Conservation (phyloP, 2,888 invertebrate species). For the Alitta virens region DNA sequence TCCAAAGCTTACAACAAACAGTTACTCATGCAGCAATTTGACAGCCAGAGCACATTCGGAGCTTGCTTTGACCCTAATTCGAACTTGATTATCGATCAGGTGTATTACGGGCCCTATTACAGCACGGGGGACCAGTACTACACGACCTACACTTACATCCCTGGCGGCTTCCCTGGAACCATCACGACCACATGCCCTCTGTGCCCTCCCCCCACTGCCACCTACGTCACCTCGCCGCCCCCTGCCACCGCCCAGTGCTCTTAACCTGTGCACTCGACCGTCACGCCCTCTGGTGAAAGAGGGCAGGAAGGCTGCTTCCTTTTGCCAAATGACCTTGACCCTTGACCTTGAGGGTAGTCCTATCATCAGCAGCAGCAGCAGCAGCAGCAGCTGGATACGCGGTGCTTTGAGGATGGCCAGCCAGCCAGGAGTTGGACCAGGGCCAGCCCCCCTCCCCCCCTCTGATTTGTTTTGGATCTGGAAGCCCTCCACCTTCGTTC, state of each 20-base stretch:
- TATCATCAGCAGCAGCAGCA: no score
- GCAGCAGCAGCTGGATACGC: no score
- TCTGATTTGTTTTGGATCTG: no score
- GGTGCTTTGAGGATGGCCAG: no score
- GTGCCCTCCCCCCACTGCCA: conserved; percentile 20
- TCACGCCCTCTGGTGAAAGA: not conserved
- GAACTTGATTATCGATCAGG: conserved; percentile 53
- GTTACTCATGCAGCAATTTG: conserved; percentile 50
- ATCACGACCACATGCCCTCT: conserved; percentile 16
- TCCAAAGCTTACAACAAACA: conserved; percentile 58
- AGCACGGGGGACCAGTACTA: conserved; percentile 25
- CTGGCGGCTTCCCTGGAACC: not conserved
- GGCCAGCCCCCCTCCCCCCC: no score
- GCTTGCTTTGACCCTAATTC: conserved; percentile 25
- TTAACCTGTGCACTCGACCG: not conserved
- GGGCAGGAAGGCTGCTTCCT: not conserved
- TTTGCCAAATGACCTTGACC: no score
- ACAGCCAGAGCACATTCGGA: conserved; percentile 42
- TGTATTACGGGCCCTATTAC: conserved; percentile 51
- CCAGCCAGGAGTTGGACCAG: no score
- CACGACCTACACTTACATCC: conserved; percentile 25
- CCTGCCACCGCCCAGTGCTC: conserved; percentile 9
- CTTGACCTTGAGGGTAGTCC: no score
- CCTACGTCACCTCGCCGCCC: no score
- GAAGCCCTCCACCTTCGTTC: no score